Conservation (phyloP, 2,888 invertebrate genomes). For the Dolichomitus sp. region DNA sequence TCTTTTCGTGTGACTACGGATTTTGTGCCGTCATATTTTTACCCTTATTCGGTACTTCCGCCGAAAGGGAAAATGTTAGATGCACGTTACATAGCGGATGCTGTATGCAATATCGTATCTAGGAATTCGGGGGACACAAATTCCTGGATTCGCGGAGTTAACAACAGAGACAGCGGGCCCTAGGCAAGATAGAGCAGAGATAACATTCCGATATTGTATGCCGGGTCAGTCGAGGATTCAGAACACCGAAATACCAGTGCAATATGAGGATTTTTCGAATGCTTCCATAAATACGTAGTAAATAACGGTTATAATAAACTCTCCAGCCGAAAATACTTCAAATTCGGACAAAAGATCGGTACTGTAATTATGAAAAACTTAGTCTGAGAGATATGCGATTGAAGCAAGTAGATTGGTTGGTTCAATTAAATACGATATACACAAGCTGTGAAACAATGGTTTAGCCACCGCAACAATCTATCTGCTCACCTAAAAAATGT, state of each 20-base stretch:
- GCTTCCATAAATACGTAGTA: not conserved
- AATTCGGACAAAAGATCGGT: not conserved
- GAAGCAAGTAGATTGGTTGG: no score
- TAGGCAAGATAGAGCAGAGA: slow-evolving; percentile 6
- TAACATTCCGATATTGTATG: slow-evolving; percentile 23
- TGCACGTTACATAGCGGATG: slow-evolving; percentile 13
- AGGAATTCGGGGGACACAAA: slow-evolving; percentile 48
- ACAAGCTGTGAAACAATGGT: no score
- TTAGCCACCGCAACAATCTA: no score
- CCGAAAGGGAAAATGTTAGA: not conserved
- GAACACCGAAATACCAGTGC: slow-evolving; percentile 17
- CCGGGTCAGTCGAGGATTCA: not conserved
- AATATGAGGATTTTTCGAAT: slow-evolving; percentile 29
- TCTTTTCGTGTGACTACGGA: not conserved
- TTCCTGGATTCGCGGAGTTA: slow-evolving; percentile 46
- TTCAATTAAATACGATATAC: no score
- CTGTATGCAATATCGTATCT: slow-evolving; percentile 49
- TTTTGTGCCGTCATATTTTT: not conserved
- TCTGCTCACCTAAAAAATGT: no score
- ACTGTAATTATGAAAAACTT: not conserved
- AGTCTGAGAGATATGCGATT: no score
- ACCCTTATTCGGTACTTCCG: not conserved
- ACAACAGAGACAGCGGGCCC: slow-evolving; percentile 14
- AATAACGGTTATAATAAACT: slow-evolving; percentile 1
- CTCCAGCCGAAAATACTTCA: not conserved